Evolutionary conservation across 2,113 vertebrate species (phyloP).

Genomic region (Lepisosteus oculatus): DNA sequence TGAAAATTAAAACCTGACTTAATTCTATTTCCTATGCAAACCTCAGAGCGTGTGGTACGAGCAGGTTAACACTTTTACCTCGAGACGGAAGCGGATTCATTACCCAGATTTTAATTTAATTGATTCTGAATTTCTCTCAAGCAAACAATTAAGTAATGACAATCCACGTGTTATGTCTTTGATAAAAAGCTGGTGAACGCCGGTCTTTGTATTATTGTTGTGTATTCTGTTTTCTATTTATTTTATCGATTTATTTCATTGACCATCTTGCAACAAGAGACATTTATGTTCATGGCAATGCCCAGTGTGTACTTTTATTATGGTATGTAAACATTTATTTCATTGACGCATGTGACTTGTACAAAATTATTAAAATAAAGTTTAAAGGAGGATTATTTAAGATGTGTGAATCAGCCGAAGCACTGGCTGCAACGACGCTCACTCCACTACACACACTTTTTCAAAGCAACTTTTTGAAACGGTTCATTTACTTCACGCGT

Average conservation of each 20-base stretch:
- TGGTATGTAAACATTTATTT: conserved; percentile 54
- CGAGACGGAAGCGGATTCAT: conserved; percentile 22
- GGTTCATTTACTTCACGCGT: too few relatives aligned
- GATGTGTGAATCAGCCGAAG: conserved; percentile 1
- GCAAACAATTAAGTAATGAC: conserved; percentile 31
- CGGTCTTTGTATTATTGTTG: conserved; percentile 29
- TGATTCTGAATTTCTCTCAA: conserved; percentile 11
- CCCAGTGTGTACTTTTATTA: conserved; percentile 48
- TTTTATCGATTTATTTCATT: conserved; percentile 38
- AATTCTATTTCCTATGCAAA: conserved; percentile 45
- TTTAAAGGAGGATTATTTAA: conserved; percentile 28
- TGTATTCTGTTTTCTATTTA: conserved; percentile 53
- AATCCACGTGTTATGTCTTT: conserved; percentile 33
- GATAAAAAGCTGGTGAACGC: conserved; percentile 29
- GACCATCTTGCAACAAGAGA: conserved; percentile 30
- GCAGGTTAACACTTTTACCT: conserved; percentile 27
- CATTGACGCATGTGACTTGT: conserved; percentile 60
- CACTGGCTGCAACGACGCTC: too few relatives aligned
- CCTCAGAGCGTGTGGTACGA: conserved; percentile 26
- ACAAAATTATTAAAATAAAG: conserved; percentile 59
- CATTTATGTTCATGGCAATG: conserved; percentile 35
- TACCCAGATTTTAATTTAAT: conserved; percentile 24
- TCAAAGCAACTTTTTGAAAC: too few relatives aligned
- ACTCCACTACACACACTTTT: too few relatives aligned
- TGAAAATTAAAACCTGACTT: conserved; percentile 20